Conservation (phyloP, 2,888 invertebrate species). For the Acholoe squamosa region DNA sequence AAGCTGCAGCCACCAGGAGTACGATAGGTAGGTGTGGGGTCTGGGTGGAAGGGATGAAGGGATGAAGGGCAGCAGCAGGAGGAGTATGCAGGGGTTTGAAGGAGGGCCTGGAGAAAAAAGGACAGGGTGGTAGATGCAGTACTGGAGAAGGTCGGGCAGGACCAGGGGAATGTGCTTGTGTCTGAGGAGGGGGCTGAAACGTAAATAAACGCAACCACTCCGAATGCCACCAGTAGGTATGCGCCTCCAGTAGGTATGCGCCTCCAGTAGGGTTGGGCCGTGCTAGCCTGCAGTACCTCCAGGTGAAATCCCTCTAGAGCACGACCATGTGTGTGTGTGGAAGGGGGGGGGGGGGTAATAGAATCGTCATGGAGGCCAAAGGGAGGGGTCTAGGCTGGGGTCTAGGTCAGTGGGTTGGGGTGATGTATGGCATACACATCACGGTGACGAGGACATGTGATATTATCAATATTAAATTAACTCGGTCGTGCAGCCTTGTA, state of each 20-base stretch:
- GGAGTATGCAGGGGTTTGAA: background rate
- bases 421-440: background rate
- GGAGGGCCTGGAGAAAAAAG: background rate
- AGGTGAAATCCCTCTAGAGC: no score
- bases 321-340: background rate
- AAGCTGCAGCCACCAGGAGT: no score
- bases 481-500: no score
- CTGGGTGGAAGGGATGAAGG: background rate
- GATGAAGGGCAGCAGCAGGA: background rate
- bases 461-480: no score
- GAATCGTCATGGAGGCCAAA: no score
- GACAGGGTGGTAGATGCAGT: background rate
- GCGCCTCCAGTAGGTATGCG: background rate
- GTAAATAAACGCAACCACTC: slow-evolving; percentile 44
- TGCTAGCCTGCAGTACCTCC: no score
- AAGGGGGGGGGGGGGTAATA: background rate
- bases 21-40: background rate
- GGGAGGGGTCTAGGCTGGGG: no score
- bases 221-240: background rate
- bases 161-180: slow-evolving; percentile 19
- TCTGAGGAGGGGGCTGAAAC: background rate
- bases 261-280: background rate
- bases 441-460: no score
- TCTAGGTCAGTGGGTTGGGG: background rate
- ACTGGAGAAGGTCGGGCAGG: background rate